phyloP scores from a whole-genome alignment of 2,113 vertebrate genomes.

The Rhinogobius similis region DNA sequence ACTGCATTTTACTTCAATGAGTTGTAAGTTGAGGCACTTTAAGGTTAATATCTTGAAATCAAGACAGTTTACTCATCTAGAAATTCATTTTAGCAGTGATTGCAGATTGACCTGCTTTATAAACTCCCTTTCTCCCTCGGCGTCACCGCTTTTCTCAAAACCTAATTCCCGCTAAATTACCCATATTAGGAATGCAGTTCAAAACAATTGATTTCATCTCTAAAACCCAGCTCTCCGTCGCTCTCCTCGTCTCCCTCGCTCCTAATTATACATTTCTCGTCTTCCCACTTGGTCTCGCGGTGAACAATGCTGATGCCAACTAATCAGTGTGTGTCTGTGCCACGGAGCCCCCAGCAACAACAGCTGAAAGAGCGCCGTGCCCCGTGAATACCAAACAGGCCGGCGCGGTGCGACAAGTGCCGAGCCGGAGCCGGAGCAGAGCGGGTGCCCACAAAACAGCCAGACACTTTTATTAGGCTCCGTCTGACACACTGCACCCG shows the following conservation, averaged over 20 bases:
- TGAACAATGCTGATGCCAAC: conserved; percentile 81
- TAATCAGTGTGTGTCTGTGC: conserved; percentile 86
- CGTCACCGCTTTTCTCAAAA: conserved; percentile 62
- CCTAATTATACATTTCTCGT: conserved; percentile 71
- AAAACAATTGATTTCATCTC: conserved; percentile 71
- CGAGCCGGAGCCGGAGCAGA: conserved; percentile 84
- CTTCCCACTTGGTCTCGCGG: conserved; percentile 71
- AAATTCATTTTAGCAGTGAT: no score
- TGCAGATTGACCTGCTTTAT: conserved; percentile 65
- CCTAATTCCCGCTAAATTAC: conserved; percentile 73
- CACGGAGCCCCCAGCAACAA: conserved; percentile 84
- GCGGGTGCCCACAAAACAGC: conserved; percentile 88
- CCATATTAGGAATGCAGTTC: conserved; percentile 69
- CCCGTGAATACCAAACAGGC: conserved; percentile 92
- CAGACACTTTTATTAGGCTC: conserved; percentile 96
- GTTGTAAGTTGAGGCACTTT: no score
- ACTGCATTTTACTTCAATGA: no score
- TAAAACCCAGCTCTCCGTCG: conserved; percentile 51
- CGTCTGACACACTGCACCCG: conserved; percentile 86
- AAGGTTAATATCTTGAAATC: no score
- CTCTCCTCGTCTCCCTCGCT: conserved; percentile 45
- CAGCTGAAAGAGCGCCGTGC: conserved; percentile 84
- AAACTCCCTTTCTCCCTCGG: conserved; percentile 63
- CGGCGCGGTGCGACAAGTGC: conserved; percentile 88
- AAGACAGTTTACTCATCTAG: no score